A percentile compares a stretch with the other conserved stretches of the same genome.
Evolutionary conservation across 2,888 invertebrate species (phyloP).

Genomic region (Thyatira batis): DNA sequence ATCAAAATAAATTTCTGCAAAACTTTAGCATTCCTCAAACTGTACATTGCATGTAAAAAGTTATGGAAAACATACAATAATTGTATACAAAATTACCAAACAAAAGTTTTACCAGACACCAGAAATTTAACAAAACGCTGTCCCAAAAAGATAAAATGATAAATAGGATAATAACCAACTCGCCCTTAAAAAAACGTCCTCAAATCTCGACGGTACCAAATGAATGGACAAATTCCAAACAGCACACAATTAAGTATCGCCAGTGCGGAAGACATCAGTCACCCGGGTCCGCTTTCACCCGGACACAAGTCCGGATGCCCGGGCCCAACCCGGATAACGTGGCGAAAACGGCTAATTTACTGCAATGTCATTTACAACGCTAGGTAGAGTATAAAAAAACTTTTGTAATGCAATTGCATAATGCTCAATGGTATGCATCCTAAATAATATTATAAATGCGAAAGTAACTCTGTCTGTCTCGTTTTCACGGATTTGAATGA

Average conservation of each 20-base stretch:
- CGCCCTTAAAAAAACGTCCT: slow-evolving; percentile 1
- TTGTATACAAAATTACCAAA: neutral
- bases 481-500: too few species aligned
- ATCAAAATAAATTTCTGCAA: too few species aligned
- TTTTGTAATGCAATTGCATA: neutral
- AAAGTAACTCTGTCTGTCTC: too few species aligned
- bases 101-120: neutral
- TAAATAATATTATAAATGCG: too few species aligned
- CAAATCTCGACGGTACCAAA: slow-evolving; percentile 2
- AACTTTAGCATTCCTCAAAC: too few species aligned
- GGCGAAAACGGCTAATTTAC: slow-evolving; percentile 41
- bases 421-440: neutral
- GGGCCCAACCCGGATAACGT: slow-evolving; percentile 41
- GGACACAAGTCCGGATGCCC: slow-evolving; percentile 40
- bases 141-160: neutral
- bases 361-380: slow-evolving; percentile 28
- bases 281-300: slow-evolving; percentile 36
- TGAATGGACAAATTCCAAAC: slow-evolving; percentile 47
- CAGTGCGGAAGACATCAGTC: slow-evolving; percentile 50
- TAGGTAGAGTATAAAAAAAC: neutral
- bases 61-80: too few species aligned
- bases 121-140: neutral
- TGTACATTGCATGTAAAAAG: too few species aligned
- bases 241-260: slow-evolving; percentile 44
- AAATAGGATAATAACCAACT: neutral